Conservation (phyloP, 2,888 invertebrate genomes). For the Flabesymbios commensalis region DNA sequence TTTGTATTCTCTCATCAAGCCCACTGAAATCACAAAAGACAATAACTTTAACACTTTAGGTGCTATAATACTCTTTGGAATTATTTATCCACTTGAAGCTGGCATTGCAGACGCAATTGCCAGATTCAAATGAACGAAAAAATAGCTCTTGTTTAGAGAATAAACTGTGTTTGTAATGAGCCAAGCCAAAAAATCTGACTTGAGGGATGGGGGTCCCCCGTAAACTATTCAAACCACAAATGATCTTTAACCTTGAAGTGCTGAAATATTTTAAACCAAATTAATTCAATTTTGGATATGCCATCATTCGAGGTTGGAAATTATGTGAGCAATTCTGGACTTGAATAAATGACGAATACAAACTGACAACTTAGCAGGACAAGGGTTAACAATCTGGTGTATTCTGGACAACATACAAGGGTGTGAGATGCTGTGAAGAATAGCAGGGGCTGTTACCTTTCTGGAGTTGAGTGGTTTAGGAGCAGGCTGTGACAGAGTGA, state of each 20-base stretch:
- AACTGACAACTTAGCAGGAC: no score
- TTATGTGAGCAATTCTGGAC: neutral
- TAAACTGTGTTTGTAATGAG: no score
- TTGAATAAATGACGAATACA: neutral
- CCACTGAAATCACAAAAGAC: neutral
- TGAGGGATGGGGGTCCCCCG: neutral
- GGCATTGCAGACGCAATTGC: no score
- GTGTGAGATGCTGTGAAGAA: no score
- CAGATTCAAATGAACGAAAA: no score
- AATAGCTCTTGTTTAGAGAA: no score
- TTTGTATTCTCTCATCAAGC: conserved; percentile 7
- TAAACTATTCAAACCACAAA: neutral
- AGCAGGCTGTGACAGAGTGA: conserved; percentile 73
- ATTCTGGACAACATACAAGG: no score
- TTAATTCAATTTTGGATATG: neutral
- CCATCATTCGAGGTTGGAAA: neutral
- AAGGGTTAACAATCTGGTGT: no score
- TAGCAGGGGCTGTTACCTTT: conserved; percentile 47
- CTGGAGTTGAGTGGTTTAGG: conserved; percentile 66
- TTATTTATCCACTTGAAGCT: no score
- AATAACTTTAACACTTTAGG: neutral
- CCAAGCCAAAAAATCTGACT: no score
- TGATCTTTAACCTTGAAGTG: neutral
- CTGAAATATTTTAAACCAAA: no score
- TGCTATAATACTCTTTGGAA: neutral